Evolutionary conservation across 2,113 vertebrate species (phyloP).

Genomic region (Hemiprocne comata): DNA sequence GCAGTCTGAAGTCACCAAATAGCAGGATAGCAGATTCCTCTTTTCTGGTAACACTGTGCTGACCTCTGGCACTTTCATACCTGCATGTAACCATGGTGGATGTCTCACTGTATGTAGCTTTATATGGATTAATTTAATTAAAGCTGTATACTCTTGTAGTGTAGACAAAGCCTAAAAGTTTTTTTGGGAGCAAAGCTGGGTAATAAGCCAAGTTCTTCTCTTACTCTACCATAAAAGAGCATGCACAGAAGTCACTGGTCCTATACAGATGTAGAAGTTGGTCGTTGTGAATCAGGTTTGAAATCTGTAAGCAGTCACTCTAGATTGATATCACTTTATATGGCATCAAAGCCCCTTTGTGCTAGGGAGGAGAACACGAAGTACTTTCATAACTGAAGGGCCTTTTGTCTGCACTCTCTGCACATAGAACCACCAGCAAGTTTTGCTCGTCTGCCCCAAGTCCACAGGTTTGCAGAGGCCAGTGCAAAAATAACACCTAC

Average conservation of each 20-base stretch:
- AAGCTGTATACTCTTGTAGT: neutral
- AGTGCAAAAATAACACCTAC: neutral
- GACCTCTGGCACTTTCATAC: neutral
- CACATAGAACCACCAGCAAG: fast-evolving
- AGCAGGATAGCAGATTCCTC: neutral
- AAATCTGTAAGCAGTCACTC: neutral
- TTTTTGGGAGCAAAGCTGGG: neutral
- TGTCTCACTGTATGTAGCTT: neutral
- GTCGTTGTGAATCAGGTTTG: neutral
- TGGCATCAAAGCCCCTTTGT: neutral
- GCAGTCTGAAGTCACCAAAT: neutral
- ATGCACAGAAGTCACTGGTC: neutral
- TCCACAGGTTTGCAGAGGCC: neutral
- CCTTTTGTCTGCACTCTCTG: neutral
- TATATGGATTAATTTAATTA: neutral
- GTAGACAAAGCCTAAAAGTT: neutral
- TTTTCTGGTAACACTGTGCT: neutral
- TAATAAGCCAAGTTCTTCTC: neutral
- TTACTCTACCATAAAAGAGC: neutral
- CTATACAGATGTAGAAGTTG: neutral
- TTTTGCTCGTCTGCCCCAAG: neutral
- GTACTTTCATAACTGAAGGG: neutral
- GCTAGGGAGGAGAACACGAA: neutral
- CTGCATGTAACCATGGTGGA: neutral
- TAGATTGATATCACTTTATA: neutral